phyloP scores from a whole-genome alignment of 1,140 invertebrate species.

The Eulimnadia texana region DNA sequence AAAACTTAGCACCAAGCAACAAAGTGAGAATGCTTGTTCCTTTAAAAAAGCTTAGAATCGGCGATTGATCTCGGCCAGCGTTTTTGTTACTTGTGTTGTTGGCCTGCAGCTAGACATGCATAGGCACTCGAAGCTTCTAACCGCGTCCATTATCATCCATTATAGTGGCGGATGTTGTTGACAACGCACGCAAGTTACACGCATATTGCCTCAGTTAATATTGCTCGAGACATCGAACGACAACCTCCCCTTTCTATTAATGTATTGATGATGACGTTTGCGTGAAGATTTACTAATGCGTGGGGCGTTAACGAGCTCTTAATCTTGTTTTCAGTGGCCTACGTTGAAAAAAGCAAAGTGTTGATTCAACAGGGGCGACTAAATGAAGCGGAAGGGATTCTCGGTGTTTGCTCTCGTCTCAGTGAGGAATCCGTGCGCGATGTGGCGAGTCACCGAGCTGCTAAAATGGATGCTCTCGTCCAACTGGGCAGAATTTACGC shows the following conservation, averaged over 20 bases:
- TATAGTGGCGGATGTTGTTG: neutral
- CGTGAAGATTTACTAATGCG: too few species aligned
- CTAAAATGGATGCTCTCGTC: neutral
- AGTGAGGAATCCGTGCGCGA: neutral
- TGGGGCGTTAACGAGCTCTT: neutral
- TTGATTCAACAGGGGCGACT: neutral
- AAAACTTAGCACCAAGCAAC: neutral
- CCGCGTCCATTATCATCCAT: neutral
- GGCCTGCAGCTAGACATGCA: neutral
- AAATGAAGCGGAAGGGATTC: slow-evolving; percentile 1
- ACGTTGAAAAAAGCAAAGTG: slow-evolving; percentile 1
- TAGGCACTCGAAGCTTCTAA: neutral
- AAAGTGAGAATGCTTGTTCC: neutral
- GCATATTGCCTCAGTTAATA: too few species aligned
- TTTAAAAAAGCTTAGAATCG: neutral
- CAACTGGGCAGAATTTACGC: neutral
- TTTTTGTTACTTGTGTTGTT: neutral
- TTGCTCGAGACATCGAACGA: neutral
- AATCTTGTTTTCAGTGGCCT: slow-evolving; percentile 1
- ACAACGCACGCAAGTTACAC: neutral
- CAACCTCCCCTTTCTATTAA: too few species aligned
- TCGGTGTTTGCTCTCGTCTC: neutral
- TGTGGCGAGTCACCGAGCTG: neutral
- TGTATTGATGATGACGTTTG: too few species aligned
- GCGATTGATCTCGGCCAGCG: neutral